A percentile compares a stretch with the other conserved stretches of the same genome.
These are phyloP conservation scores for Tholera decimalis DNA, from an alignment of 2,888 invertebrate genomes.

Conservation along the genomic window DNA sequence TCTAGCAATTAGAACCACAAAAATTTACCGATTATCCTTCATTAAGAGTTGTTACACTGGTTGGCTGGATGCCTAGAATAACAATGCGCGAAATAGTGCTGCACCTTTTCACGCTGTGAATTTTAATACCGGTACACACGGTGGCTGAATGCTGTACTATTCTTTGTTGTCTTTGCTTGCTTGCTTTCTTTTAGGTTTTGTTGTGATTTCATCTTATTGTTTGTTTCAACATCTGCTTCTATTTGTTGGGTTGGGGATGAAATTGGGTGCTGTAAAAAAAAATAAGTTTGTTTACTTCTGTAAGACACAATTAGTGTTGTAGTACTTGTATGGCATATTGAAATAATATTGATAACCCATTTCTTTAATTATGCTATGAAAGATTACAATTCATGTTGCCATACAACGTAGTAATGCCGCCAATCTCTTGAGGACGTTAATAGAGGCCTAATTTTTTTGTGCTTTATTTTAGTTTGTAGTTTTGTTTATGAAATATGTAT, in stretches of 20 bases:
- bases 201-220: constrained; percentile 69
- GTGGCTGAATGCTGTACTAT: constrained; percentile 61
- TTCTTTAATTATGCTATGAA: no score
- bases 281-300: not conserved
- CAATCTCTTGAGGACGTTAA: no score
- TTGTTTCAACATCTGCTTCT: constrained; percentile 68
- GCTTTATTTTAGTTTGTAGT: no score
- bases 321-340: not conserved
- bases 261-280: not conserved
- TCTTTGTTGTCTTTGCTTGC: constrained; percentile 57
- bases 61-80: constrained; percentile 67
- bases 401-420: no score
- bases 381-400: no score
- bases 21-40: constrained; percentile 65
- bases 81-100: constrained; percentile 78
- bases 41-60: constrained; percentile 64
- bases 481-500: no score
- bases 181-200: constrained; percentile 60
- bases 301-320: not conserved
- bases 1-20: constrained; percentile 61
- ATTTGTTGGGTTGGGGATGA: constrained; percentile 31
- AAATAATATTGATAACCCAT: no score
- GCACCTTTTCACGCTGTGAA: constrained; percentile 71
- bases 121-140: constrained; percentile 71
- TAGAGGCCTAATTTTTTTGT: no score